phyloP scores from a whole-genome alignment of 2,797 vertebrate genomes.

The Myiotriccus ornatus region DNA sequence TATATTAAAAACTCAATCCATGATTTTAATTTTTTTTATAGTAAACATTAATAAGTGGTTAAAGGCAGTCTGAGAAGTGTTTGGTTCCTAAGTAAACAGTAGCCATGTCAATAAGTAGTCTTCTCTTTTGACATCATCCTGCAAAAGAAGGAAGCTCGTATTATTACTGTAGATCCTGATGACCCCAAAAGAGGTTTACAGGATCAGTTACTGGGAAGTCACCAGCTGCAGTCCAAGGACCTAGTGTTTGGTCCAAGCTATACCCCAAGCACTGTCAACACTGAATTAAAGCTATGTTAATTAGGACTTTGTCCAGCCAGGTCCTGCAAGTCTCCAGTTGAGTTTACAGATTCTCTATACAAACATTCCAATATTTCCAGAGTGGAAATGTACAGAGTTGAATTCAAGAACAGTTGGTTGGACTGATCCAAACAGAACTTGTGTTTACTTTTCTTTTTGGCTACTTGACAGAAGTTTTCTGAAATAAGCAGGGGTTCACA shows the following conservation, averaged over 20 bases:
- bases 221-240: fast-evolving
- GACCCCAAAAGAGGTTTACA: neutral
- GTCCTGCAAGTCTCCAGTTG: neutral
- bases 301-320: neutral
- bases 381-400: neutral
- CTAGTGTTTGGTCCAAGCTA: neutral
- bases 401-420: neutral
- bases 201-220: neutral
- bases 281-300: neutral
- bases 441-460: neutral
- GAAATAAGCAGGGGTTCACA: neutral
- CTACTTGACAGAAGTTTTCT: neutral
- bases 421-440: neutral
- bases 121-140: neutral
- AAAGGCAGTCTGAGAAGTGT: neutral
- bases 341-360: neutral
- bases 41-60: neutral
- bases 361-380: neutral
- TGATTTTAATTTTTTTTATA: neutral
- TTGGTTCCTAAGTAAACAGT: neutral
- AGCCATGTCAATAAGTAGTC: neutral
- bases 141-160: neutral
- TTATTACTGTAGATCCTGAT: neutral
- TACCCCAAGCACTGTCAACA: neutral
- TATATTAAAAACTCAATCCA: neutral